These are phyloP conservation scores for Hyaena hyaena DNA, from an alignment of 2,113 vertebrate species.

Conservation along the genomic window DNA sequence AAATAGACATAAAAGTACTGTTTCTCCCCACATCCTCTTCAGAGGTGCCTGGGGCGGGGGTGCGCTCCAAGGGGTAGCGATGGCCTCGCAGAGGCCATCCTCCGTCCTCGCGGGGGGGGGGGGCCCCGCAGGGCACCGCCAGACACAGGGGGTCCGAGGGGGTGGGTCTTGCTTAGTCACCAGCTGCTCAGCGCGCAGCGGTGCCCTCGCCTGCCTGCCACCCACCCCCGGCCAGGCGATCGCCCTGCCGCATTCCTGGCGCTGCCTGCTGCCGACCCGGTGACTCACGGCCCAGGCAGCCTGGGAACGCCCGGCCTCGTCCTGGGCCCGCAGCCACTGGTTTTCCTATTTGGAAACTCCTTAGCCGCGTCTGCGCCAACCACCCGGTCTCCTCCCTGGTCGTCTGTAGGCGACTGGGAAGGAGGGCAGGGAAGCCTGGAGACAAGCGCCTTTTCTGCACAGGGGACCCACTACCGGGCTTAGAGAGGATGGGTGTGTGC, in stretches of 20 bases:
- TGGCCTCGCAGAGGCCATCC: background rate
- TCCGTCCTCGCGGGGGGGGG: no score
- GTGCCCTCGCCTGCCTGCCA: background rate
- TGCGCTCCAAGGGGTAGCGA: background rate
- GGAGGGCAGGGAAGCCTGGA: background rate
- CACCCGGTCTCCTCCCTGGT: background rate
- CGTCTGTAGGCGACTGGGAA: background rate
- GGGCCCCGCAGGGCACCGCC: no score
- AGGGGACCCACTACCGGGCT: background rate
- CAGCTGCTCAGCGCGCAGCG: background rate
- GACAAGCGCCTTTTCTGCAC: background rate
- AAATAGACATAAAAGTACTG: background rate
- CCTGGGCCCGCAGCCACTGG: background rate
- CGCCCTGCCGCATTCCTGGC: constrained; percentile 14
- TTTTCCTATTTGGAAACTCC: constrained; percentile 57
- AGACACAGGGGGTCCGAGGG: background rate
- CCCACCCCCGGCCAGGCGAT: background rate
- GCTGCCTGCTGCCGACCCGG: background rate
- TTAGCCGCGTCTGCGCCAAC: background rate
- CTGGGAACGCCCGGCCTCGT: constrained; percentile 44
- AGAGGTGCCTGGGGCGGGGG: background rate
- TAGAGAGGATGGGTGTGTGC: background rate
- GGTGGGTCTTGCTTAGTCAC: constrained; percentile 1
- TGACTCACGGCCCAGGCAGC: constrained; percentile 67
- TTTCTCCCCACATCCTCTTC: background rate